Evolutionary conservation across 1,140 invertebrate genomes (phyloP).

Genomic region (Nasonia longicornis): DNA sequence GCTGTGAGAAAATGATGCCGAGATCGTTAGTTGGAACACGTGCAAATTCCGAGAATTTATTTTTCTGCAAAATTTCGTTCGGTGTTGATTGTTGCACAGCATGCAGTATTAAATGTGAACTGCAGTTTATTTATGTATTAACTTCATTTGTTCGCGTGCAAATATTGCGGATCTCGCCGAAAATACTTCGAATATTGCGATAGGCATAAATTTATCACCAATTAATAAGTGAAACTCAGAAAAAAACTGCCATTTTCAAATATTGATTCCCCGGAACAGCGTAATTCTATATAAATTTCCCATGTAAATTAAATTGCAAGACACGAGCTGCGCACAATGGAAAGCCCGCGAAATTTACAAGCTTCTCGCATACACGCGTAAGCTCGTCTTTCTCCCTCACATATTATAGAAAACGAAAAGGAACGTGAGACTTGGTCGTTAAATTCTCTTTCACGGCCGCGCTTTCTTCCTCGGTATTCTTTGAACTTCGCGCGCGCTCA

Average conservation of each 20-base stretch:
- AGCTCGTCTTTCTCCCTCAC: background rate
- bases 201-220: no score
- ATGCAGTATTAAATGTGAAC: no score
- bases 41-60: no score
- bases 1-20: background rate
- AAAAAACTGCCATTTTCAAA: background rate
- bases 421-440: background rate
- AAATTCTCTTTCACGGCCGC: background rate
- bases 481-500: slow-evolving; percentile 12
- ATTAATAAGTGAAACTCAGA: no score
- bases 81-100: no score
- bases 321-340: background rate
- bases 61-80: no score
- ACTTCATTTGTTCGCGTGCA: background rate
- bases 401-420: slow-evolving; percentile 4
- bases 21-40: no score
- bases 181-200: background rate
- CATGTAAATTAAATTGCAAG: background rate
- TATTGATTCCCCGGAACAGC: background rate
- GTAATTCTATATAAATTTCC: background rate
- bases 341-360: background rate
- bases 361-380: background rate
- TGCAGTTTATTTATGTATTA: background rate
- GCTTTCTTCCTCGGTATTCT: background rate
- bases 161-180: background rate